Evolutionary conservation across 1,140 invertebrate species (phyloP), one percentile per base, ranked within the genome.

Genomic region (Cherax destructor): DNA sequence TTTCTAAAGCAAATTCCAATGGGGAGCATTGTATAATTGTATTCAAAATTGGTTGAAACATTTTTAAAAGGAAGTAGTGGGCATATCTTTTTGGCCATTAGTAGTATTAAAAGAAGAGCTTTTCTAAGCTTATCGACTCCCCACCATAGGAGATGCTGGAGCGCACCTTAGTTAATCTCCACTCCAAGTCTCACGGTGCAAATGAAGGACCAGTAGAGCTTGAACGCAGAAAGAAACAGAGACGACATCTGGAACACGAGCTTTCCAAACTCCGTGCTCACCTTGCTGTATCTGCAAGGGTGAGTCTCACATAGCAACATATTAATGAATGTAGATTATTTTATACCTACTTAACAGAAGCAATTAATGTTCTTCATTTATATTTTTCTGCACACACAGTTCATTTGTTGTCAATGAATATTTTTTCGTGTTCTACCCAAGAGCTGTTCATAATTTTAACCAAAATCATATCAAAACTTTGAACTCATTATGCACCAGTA

Each of bases 201-300:
- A 94, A 95, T 91, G 96, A 95, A 78, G 96, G 96, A 94, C 96
- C 96, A 16, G 95, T 95, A 88, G 96, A 97, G 93, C 94, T 96
- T 56, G 96, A 97, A 93, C 95, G 95, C 83, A 96, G 97, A 93
- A 95, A 96, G 93, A 96, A 96, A 93, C 97, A 97, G 93, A 97
- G 97, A 94, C 94, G 96, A 83, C 95, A 96, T 30, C 94, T 98
- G 65, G 97, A 98, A 94, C 96, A 96, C 92, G 98, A 98, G 94
- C 94, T 98, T 78, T 97, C 97, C 89, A 95, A 97, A 86, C 97
- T 98, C 65, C 96, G 97, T 93, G 96, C 97, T 78, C 96, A 98
- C 94, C 95, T 99, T 92, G 97, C 97, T 92, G 96, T 97, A 94
- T 98, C 98, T 95, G 98, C 98, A 93, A 98, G 98, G 96, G 97